Base-by-base conservation (phyloP, 1,140 invertebrate species). In the Ericerus pela region DNA sequence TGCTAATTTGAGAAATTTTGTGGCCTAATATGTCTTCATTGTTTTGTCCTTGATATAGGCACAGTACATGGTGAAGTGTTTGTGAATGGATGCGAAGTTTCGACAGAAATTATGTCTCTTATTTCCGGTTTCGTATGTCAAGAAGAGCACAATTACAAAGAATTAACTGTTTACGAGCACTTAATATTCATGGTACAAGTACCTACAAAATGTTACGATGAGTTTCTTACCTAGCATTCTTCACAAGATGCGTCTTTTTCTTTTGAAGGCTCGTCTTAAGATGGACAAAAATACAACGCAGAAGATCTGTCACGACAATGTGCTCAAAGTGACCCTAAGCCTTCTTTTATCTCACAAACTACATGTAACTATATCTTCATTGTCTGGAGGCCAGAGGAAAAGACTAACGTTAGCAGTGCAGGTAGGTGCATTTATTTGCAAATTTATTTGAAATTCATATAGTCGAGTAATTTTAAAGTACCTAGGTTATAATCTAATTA, bases 311-410 rank as follows among this genome's bases (percentile, higher is more conserved):
- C 67, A 61, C 8, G 59, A 67, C 51, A 64, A 65, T 26, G 70
- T 74, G 51, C 53, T 60, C 1, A 54, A 54, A 20, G 58, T 74
- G 29, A 43, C 73, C 10, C 53, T 53, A 1, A 72, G 83, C 33
- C 71, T 91, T 11, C 81, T 84, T 0, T 69, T 92, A 2, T 68
- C 64, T 11, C 81, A 80, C 64, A 82, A 82, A 61, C 71, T 68
- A 1, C 68, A 76, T 54, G 84, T 84, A 6, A 81, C 68, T 75
- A 77, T 80, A 61, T 81, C 71, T 61, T 72, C 70, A 56, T 71
- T 75, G 61, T 94, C 89, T 1, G 88, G 89, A 2, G 92, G 92
- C 1, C 90, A 96, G 67, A 79, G 80, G 62, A 91, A 90, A 67
- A 73, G 88, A 62, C 73, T 95, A 6, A 79, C 88, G 1, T 76